phyloP scores from a whole-genome alignment of 2,113 vertebrate genomes.

The Daubentonia madagascariensis region DNA sequence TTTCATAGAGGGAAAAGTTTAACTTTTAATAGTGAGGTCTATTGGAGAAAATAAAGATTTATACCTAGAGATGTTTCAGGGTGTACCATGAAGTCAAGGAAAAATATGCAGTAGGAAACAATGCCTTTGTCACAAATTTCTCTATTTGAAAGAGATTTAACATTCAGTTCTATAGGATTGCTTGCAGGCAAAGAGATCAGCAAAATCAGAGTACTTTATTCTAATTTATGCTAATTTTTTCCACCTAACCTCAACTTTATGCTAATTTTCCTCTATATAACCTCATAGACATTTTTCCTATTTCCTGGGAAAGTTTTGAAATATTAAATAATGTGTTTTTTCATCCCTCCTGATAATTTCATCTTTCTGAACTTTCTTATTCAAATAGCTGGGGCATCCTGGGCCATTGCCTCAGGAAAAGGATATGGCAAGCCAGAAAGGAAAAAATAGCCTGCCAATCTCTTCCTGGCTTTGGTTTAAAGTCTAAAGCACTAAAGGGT shows the following conservation, averaged over 20 bases:
- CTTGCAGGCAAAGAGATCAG: conserved; percentile 58
- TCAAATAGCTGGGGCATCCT: conserved; percentile 5
- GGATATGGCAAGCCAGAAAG: not conserved
- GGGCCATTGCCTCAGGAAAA: not conserved
- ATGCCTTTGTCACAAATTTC: not conserved
- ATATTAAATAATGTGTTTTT: conserved; percentile 56
- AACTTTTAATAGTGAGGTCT: not conserved
- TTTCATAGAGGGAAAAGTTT: conserved; percentile 2
- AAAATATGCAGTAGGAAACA: not conserved
- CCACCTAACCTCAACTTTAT: conserved; percentile 38
- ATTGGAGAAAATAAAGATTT: conserved; percentile 25
- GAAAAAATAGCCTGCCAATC: not conserved
- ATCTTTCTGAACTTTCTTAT: conserved; percentile 36
- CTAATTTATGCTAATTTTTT: conserved; percentile 65
- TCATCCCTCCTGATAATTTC: conserved; percentile 40
- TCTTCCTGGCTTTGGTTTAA: conserved; percentile 35
- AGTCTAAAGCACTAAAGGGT: not conserved
- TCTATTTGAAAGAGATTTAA: conserved; percentile 41
- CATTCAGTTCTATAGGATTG: conserved; percentile 56
- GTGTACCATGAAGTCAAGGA: not conserved
- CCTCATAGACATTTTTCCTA: conserved; percentile 45
- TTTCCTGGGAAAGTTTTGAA: conserved; percentile 60
- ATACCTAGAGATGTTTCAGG: not conserved
- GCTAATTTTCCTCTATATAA: conserved; percentile 59
- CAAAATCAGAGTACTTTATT: conserved; percentile 63